Base-by-base conservation (phyloP, 1,140 invertebrate species). In the Sinella curviseta region DNA sequence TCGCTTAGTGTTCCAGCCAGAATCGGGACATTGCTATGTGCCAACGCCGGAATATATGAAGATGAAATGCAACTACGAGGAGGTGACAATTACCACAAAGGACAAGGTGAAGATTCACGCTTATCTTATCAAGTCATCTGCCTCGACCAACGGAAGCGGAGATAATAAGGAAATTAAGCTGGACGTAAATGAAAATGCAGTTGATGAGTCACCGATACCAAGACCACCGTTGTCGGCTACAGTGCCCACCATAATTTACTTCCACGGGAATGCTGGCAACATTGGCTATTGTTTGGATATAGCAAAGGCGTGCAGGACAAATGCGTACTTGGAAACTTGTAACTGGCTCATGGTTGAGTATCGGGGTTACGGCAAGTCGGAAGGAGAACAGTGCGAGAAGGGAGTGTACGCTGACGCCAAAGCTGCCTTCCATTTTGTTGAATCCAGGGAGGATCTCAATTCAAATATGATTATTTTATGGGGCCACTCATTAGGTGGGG, bases 181-280 rank as follows among this genome's bases (percentile, higher is more conserved):
- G 8, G 39, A 48, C 39, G 39, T 48, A 48, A 48, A 48, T 48
- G 8, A 48, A 20, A 84, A 91, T 92, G 54, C 91, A 90, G 39
- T 48, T n/a, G n/a, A n/a, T n/a, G n/a, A n/a, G n/a, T n/a, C 82
- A 93, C 93, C 39, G 88, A 88, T 67, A 95, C 97, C 90, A 92
- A 92, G 1, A 91, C 92, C 0, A 91, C 91, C 81, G 88, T 98
- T 77, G 94, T 97, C 85, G 91, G 93, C 87, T 57, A 90, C 89
- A 70, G 8, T 48, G 39, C 93, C 94, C 0, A 97, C 96, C 0
- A 87, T 97, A 82, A 86, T 97, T 24, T 97, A 94, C 88, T 91
- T 98, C 60, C 96, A 98, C 90, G 96, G 96, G 4, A 97, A 97
- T 91, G 95, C 96, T 79, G 96, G 96, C n/a, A 97, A 97, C 86